Conservation (phyloP, 1,140 invertebrate genomes). For the Brachionus paranguensis region DNA sequence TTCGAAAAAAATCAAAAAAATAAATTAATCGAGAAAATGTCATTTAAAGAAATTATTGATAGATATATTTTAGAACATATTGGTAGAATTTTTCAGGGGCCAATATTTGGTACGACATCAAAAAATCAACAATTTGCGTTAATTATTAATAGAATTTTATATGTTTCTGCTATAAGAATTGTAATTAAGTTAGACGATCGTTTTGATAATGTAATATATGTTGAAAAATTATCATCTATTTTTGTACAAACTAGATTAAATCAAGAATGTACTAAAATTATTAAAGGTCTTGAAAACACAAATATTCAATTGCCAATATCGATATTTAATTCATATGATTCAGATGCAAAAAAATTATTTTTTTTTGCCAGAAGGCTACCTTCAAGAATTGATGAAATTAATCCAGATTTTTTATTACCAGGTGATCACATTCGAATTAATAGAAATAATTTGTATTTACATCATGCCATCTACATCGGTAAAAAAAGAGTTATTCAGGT, state of each 20-base stretch:
- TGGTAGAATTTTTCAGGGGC: not conserved
- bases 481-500: not conserved
- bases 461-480: not conserved
- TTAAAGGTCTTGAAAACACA: not conserved
- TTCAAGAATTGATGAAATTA: too few species aligned
- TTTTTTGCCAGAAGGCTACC: too few species aligned
- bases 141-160: not conserved
- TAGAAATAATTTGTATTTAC: not conserved
- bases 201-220: not conserved
- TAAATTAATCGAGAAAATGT: too few species aligned
- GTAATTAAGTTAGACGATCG: not conserved
- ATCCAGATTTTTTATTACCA: not conserved
- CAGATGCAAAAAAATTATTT: too few species aligned
- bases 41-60: not conserved
- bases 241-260: not conserved
- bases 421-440: not conserved
- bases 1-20: too few species aligned
- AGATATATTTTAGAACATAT: not conserved
- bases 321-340: too few species aligned
- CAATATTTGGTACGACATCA: not conserved
- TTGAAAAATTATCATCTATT: not conserved
- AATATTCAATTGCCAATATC: too few species aligned
- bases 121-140: not conserved
- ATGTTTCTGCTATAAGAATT: not conserved
- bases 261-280: not conserved